Evolutionary conservation across 2,888 invertebrate species (phyloP), one percentile per base, ranked within the genome.

Genomic region (Phytoseiulus persimilis): DNA sequence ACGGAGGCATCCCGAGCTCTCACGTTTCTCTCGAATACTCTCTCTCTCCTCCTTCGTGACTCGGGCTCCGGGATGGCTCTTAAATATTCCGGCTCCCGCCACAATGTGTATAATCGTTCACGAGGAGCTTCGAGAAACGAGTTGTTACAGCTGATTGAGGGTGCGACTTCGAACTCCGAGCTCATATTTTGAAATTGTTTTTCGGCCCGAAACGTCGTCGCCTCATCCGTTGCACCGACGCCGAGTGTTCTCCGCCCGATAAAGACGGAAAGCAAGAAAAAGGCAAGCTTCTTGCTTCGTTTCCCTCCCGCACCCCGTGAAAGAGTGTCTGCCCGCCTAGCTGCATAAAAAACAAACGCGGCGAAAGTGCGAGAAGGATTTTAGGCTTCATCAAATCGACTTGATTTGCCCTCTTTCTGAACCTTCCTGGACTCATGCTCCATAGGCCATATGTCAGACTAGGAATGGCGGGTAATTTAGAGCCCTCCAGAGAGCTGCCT

Each of bases 371-470:
- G 65, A 65, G 65, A 65, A 28, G 65, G 18, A 65, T 65, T 65
- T 65, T 65, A 65, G 65, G 65, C 65, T 65, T 65, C 65, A 65
- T 65, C 65, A 65, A 65, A 65, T 65, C 18, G 65, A 65, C 65
- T 65, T 65, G 65, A 65, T 65, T 65, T 65, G 65, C 65, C 65
- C 65, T 65, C 65, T 65, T 65, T 65, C 65, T 65, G 65, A 65
- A 65, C 23, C 65, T 65, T 65, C 65, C 65, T 65, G 65, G 65
- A 65, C 65, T 65, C 18, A 6, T 65, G 65, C 65, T 65, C 65
- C 65, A 65, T 65, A 65, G 65, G 65, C 65, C 65, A 65, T 65
- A 65, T 65, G 65, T 65, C 65, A 65, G 65, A 65, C 65, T 65
- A 65, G 65, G 65, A 65, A 65, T 65, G 65, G 65, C 65, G 65